phyloP scores from a whole-genome alignment of 2,888 invertebrate species.

The Polydrusus pterygomalis region DNA sequence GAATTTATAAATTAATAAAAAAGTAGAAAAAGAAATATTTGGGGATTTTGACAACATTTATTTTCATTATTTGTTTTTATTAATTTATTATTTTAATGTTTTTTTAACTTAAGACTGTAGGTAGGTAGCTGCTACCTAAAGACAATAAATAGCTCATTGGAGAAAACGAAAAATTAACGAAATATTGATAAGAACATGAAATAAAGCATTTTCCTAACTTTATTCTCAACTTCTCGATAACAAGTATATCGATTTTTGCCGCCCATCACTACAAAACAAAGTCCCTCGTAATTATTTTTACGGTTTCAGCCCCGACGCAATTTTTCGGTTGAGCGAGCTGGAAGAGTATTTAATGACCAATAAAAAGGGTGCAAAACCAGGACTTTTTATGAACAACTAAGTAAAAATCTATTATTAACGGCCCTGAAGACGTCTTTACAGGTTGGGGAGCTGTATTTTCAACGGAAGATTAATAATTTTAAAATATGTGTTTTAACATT shows the following conservation, averaged over 20 bases:
- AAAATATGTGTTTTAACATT: not conserved
- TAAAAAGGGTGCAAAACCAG: constrained; percentile 24
- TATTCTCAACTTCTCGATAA: not conserved
- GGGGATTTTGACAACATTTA: too few species aligned
- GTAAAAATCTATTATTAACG: constrained; percentile 22
- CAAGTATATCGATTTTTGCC: not conserved
- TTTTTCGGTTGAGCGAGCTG: constrained; percentile 14
- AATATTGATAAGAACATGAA: too few species aligned
- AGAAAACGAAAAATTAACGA: too few species aligned
- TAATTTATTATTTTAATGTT: too few species aligned
- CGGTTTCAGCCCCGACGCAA: constrained; percentile 12
- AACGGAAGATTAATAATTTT: too few species aligned
- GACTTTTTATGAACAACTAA: not conserved
- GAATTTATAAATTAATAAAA: too few species aligned
- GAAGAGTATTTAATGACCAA: constrained; percentile 26
- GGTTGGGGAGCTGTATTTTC: not conserved
- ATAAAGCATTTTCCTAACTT: too few species aligned
- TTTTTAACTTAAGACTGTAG: too few species aligned
- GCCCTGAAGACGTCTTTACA: constrained; percentile 4
- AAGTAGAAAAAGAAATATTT: too few species aligned
- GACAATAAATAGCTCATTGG: too few species aligned
- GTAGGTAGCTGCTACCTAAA: too few species aligned
- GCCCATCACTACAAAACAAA: constrained; percentile 1
- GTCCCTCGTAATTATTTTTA: constrained; percentile 20
- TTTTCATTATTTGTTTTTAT: too few species aligned